These are phyloP conservation scores for Pseudomyrmex gracilis DNA, from an alignment of 1,140 invertebrate species.

Conservation along the genomic window DNA sequence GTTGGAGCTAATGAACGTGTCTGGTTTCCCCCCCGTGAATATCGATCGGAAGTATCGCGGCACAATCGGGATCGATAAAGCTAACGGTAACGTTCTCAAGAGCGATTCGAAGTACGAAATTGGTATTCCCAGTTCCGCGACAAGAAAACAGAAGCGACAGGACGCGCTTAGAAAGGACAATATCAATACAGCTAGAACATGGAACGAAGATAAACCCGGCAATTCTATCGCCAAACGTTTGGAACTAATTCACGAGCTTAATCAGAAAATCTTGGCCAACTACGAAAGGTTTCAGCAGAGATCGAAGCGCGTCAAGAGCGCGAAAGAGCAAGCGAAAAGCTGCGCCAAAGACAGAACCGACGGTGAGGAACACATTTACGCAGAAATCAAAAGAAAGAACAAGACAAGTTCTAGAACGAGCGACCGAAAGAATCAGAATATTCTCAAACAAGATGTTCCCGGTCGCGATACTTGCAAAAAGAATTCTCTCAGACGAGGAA, in stretches of 20 bases:
- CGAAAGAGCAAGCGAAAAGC: slow-evolving; percentile 55
- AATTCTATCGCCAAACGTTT: slow-evolving; percentile 82
- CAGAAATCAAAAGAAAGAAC: slow-evolving; percentile 66
- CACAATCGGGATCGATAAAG: slow-evolving; percentile 46
- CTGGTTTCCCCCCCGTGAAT: slow-evolving; percentile 63
- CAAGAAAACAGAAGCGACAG: slow-evolving; percentile 61
- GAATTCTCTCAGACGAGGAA: not conserved
- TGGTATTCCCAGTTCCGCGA: slow-evolving; percentile 57
- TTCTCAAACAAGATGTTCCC: slow-evolving; percentile 51
- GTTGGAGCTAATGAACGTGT: slow-evolving; percentile 79
- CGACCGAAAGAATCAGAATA: slow-evolving; percentile 19
- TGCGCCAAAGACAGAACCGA: slow-evolving; percentile 12
- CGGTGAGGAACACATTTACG: slow-evolving; percentile 64
- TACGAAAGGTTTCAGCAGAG: slow-evolving; percentile 81
- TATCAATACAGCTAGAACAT: slow-evolving; percentile 12
- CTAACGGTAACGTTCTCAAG: slow-evolving; percentile 69
- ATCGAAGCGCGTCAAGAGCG: slow-evolving; percentile 67
- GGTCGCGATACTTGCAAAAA: slow-evolving; percentile 1
- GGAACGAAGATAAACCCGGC: slow-evolving; percentile 75
- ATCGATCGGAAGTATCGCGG: slow-evolving; percentile 58
- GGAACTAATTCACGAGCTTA: slow-evolving; percentile 82
- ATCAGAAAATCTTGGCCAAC: slow-evolving; percentile 82
- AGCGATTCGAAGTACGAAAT: slow-evolving; percentile 78
- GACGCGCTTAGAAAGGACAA: not conserved
- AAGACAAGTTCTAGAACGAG: slow-evolving; percentile 31